Evolutionary conservation across 2,797 vertebrate species (phyloP), one percentile per base, ranked within the genome.

Genomic region (Novumbra hubbsi): DNA sequence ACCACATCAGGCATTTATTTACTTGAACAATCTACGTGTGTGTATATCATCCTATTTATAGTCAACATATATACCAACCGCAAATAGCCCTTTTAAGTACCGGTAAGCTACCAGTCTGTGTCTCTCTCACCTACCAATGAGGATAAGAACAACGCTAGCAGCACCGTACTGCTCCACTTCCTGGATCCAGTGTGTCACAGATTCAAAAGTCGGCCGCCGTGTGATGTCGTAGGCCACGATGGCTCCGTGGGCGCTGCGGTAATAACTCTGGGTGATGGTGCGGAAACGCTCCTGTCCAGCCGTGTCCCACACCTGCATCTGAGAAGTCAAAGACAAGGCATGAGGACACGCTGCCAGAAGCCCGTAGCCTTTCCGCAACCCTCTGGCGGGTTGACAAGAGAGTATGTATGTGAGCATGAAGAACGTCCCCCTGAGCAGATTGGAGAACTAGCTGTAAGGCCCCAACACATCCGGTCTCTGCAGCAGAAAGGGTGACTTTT

Each of bases 281-380:
- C 95, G 95, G 86, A 99, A 99, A 21, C 97, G 95, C 88, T 98
- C 97, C 86, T 99, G 97, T 17, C 97, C 97, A 0, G 97, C 97
- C 0, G 97, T 99, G 92, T 99, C 97, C 97, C 97, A 99, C 71
- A 99, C 96, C 84, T 98, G 97, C 90, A 99, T 95, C 97, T 99
- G 91, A 60, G 52, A 19, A 55, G 55, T 24, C 55, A 60, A 60
- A 55, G 55, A 60, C 55, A 60, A 60, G 55, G 12, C 2, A 3
- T 24, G 55, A 60, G n/a, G 4, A 57, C 15, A 60, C 48, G 6
- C 30, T 45, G 41, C 12, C 41, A 45, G 41, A 45, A 45, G 11
- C 21, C 55, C 55, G 5, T 21, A 57, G 55, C 55, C 55, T 12
- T 57, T 57, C n/a, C n/a, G 9, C 7, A 27, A 60, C 55, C 55